Percentiles rank a stretch among this genome's conserved stretches.
These are phyloP conservation scores for Cephus sareptanus DNA, from an alignment of 2,888 invertebrate genomes.

Conservation along the genomic window DNA sequence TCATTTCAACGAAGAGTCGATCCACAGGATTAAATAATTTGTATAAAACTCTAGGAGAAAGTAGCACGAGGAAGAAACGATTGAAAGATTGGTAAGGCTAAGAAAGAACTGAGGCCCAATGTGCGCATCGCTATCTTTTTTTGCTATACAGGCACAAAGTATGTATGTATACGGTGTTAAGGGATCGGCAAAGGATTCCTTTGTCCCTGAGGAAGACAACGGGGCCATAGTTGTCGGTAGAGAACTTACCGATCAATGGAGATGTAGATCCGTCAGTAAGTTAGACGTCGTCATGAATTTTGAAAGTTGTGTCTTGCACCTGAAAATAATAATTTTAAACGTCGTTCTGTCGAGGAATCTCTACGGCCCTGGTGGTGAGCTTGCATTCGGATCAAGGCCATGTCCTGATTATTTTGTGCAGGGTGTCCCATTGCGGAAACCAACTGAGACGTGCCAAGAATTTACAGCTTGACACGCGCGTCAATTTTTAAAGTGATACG, in stretches of 20 bases:
- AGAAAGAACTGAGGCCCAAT: not conserved
- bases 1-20: conserved; percentile 32
- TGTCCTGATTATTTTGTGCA: not conserved
- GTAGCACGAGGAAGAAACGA: not conserved
- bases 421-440: conserved; percentile 1
- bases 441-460: not conserved
- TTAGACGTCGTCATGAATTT: conserved; percentile 49
- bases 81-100: not conserved
- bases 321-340: not conserved
- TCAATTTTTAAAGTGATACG: not conserved
- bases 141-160: not conserved
- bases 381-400: not conserved
- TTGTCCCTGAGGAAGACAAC: not conserved
- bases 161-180: not conserved
- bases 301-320: conserved; percentile 16
- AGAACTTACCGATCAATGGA: conserved; percentile 53
- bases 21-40: not conserved
- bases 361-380: not conserved
- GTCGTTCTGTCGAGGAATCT: not conserved
- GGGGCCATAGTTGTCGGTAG: not conserved
- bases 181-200: not conserved
- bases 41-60: not conserved
- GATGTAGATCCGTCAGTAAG: conserved; percentile 38
- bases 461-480: not conserved
- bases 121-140: not conserved